A percentile compares a stretch with the other conserved stretches of the same genome.
Evolutionary conservation across 2,113 vertebrate genomes (phyloP).

Genomic region (Mesembrinibis cayennensis): DNA sequence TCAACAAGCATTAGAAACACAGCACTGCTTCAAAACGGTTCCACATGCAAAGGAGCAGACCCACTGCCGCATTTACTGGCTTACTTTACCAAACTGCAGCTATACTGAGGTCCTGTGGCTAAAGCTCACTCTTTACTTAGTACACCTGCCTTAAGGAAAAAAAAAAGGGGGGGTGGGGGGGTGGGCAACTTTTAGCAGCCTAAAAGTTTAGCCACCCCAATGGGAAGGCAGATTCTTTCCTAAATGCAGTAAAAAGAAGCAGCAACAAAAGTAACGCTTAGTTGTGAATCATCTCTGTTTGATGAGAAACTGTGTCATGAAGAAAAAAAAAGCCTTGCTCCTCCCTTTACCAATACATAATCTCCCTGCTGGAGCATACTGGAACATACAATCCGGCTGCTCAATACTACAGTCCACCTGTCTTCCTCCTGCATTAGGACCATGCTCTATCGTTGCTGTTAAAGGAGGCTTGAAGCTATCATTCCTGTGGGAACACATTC

Average conservation of each 20-base stretch:
- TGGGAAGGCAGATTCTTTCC: background rate
- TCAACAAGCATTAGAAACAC: background rate
- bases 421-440: background rate
- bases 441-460: background rate
- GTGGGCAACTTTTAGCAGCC: background rate
- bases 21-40: background rate
- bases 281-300: background rate
- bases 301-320: background rate
- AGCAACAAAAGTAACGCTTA: background rate
- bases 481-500: slow-evolving; percentile 26
- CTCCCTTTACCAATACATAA: background rate
- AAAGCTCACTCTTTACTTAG: background rate
- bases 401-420: background rate
- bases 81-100: background rate
- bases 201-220: background rate
- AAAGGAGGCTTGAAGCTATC: background rate
- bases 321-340: background rate
- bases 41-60: background rate
- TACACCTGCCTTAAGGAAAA: background rate
- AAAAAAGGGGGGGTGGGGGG: rapidly evolving
- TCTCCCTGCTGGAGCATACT: background rate
- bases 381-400: background rate
- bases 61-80: background rate
- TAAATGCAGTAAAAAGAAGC: background rate
- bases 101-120: background rate